Conservation (phyloP, 1,140 invertebrate species). For the Pseudomyrmex cubaensis region DNA sequence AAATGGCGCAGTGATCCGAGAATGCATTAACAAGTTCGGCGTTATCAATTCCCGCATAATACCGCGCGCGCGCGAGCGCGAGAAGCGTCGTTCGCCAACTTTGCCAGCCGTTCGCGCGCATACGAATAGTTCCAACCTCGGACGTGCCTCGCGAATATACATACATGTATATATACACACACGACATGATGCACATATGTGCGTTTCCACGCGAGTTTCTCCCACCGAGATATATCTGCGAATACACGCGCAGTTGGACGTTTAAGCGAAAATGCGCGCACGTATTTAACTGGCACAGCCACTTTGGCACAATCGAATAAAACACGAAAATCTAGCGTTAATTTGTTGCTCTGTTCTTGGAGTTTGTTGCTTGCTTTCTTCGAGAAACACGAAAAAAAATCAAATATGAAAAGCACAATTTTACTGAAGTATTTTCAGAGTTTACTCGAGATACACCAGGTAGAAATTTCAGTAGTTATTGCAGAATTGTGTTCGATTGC, state of each 20-base stretch:
- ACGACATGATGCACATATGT: neutral
- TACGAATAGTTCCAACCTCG: slow-evolving; percentile 39
- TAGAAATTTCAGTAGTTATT: too few species aligned
- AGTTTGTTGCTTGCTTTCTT: too few species aligned
- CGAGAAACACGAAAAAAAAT: too few species aligned
- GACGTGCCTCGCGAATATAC: slow-evolving; percentile 25
- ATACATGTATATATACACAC: slow-evolving; percentile 15
- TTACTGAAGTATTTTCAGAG: too few species aligned
- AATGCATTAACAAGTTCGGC: slow-evolving; percentile 80
- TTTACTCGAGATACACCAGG: too few species aligned
- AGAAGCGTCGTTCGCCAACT: slow-evolving; percentile 73
- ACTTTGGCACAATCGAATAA: too few species aligned
- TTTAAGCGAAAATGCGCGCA: too few species aligned
- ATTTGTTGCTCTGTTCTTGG: too few species aligned
- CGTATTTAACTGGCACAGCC: too few species aligned
- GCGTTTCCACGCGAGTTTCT: slow-evolving; percentile 51
- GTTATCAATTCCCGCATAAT: slow-evolving; percentile 79
- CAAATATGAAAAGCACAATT: too few species aligned
- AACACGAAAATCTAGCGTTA: too few species aligned
- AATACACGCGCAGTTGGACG: neutral
- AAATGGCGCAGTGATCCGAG: slow-evolving; percentile 77
- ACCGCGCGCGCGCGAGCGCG: slow-evolving; percentile 53
- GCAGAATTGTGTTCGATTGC: too few species aligned
- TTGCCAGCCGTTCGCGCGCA: slow-evolving; percentile 59
- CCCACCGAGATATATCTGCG: neutral